Conservation (phyloP, 2,888 invertebrate genomes). For the Creontiades dilutus region DNA sequence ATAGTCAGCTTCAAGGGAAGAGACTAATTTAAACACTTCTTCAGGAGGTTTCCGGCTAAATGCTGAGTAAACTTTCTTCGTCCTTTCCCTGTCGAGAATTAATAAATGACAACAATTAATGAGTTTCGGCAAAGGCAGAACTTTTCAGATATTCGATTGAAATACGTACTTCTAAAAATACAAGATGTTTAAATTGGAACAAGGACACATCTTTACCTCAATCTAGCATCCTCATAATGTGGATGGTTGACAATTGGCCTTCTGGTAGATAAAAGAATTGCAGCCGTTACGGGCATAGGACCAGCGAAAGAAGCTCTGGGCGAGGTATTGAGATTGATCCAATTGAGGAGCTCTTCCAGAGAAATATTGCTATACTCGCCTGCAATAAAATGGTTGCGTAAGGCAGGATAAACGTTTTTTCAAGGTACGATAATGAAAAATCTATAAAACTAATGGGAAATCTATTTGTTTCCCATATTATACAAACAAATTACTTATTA, state of each 20-base stretch:
- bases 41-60: slow-evolving; percentile 87
- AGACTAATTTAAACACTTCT: slow-evolving; percentile 85
- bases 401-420: too few relatives aligned
- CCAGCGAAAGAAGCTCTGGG: slow-evolving; percentile 89
- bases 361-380: slow-evolving; percentile 81
- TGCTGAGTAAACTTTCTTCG: slow-evolving; percentile 87
- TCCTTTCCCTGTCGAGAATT: slow-evolving; percentile 83
- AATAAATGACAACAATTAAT: too few relatives aligned
- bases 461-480: too few relatives aligned
- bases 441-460: too few relatives aligned
- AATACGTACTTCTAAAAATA: not conserved
- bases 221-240: slow-evolving; percentile 89
- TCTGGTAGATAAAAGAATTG: slow-evolving; percentile 87
- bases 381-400: slow-evolving; percentile 75
- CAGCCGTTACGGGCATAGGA: slow-evolving; percentile 91
- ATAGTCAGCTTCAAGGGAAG: slow-evolving; percentile 85
- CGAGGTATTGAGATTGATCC: slow-evolving; percentile 85
- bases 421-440: too few relatives aligned
- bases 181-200: too few relatives aligned
- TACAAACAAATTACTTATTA: too few relatives aligned
- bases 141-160: not conserved
- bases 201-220: slow-evolving; percentile 83
- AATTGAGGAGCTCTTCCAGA: slow-evolving; percentile 87
- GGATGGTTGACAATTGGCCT: slow-evolving; percentile 92
- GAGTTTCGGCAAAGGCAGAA: too few relatives aligned